Conservation (phyloP, 1,140 invertebrate species). For the Pseudomyrmex cubaensis region DNA sequence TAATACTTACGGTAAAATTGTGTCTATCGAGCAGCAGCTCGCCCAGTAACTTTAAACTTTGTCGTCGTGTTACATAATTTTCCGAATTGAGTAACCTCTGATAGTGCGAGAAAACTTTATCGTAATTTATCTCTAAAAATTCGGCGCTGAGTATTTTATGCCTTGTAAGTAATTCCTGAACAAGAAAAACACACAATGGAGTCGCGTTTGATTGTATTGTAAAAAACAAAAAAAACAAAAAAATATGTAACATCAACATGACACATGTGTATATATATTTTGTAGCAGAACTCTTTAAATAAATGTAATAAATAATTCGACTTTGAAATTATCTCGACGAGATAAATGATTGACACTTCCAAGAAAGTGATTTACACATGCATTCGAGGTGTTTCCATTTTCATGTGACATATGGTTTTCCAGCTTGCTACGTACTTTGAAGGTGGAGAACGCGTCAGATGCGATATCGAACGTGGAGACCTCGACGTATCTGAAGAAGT, state of each 20-base stretch:
- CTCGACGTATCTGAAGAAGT: slow-evolving; percentile 99
- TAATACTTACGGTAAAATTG: slow-evolving; percentile 97
- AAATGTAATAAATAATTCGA: too few relatives aligned
- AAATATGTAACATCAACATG: too few relatives aligned
- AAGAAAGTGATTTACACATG: too few relatives aligned
- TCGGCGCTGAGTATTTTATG: slow-evolving; percentile 99
- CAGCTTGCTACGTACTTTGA: slow-evolving; percentile 91
- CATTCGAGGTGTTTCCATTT: too few relatives aligned
- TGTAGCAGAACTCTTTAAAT: slow-evolving; percentile 24
- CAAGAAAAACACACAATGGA: slow-evolving; percentile 18
- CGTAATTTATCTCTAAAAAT: slow-evolving; percentile 99
- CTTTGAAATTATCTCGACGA: too few relatives aligned
- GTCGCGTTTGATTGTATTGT: neutral
- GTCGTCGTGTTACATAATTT: slow-evolving; percentile 99
- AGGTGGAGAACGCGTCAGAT: slow-evolving; percentile 99
- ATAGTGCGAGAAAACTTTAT: slow-evolving; percentile 98
- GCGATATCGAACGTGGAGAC: slow-evolving; percentile 99
- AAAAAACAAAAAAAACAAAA: too few relatives aligned
- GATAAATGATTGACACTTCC: too few relatives aligned
- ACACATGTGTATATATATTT: too few relatives aligned
- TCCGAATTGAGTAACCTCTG: slow-evolving; percentile 98
- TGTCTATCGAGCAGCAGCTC: slow-evolving; percentile 99
- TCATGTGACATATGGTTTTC: neutral
- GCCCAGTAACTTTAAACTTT: slow-evolving; percentile 98
- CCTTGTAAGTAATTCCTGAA: slow-evolving; percentile 97